Evolutionary conservation across 1,140 invertebrate genomes (phyloP), one percentile per base, ranked within the genome.

Genomic region (Tribolium madens): DNA sequence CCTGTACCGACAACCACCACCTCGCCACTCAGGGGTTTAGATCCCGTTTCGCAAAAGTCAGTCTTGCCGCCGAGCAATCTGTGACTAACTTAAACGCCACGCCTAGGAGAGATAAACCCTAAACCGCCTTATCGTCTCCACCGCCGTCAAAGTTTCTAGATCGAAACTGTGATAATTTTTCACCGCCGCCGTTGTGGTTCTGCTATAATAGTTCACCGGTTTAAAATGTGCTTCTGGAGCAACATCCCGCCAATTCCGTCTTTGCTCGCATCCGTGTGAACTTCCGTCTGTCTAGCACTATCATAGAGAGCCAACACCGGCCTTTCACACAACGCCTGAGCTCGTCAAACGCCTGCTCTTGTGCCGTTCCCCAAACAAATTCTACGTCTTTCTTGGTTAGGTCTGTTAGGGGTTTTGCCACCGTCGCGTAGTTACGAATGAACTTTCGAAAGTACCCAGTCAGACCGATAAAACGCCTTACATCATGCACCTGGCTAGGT

Each of bases 71-170:
- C 17, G 80, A 73, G 76, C 86, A 84, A 77, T 87, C 86, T 1
- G 84, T 87, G 0, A 86, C 57, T 0, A 86, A 68, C 47, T 60
- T 85, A 73, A 87, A 87, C n/a, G 76, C 33, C 9, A 82, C 82
- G 0, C 82, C 82, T 0, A n/a, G n/a, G n/a, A 83, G 12, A 2
- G 87, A 53, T 76, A 36, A 6, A 36, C 6, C 6, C 33, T 36
- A 87, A 88, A 0, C 82, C 60, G 0, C 83, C 48, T 68, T 84
- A 85, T 3, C 78, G 48, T 13, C 78, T 36, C 33, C 75, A 3
- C 86, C 5, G 0, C 77, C 36, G 5, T 47, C 31, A 36, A 36
- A 36, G 33, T 36, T 10, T 36, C 33, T 10, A 36, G 33, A 10
- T 36, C 33, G 6, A 9, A 9, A 78, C 64, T 72, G 26, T 74